Evolutionary conservation across 2,797 vertebrate genomes (phyloP).

Genomic region (Sternotherus odoratus): DNA sequence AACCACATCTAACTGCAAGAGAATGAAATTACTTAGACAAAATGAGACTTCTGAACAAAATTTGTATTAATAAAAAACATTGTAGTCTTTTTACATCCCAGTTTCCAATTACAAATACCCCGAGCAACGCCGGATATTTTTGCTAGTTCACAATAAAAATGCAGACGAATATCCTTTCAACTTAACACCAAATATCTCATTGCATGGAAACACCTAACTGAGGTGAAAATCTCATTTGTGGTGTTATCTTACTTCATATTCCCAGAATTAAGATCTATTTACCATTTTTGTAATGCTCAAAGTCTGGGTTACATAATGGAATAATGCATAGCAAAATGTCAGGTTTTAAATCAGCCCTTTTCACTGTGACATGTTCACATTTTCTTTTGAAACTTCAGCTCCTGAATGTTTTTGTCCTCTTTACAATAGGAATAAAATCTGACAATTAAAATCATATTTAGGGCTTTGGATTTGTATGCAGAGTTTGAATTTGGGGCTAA

Average conservation of each 20-base stretch:
- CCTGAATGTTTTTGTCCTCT: background rate
- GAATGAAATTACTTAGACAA: no score
- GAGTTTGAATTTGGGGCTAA: background rate
- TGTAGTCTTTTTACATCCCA: no score
- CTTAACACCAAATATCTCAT: accelerated
- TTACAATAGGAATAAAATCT: background rate
- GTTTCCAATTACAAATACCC: no score
- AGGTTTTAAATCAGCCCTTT: background rate
- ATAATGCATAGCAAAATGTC: background rate
- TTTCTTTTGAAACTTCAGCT: background rate
- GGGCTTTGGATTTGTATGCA: background rate
- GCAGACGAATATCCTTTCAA: background rate
- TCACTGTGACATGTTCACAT: background rate
- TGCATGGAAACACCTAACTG: background rate
- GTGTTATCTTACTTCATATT: background rate
- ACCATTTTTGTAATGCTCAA: background rate
- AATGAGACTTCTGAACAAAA: no score
- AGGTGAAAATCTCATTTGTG: background rate
- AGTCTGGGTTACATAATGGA: background rate
- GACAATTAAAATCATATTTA: background rate
- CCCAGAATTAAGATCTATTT: background rate
- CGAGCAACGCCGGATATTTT: no score
- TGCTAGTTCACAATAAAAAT: background rate
- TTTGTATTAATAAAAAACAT: no score
- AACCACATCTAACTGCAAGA: no score